These are phyloP conservation scores for Epinephelus fuscoguttatus DNA, from an alignment of 2,113 vertebrate species.

Conservation along the genomic window DNA sequence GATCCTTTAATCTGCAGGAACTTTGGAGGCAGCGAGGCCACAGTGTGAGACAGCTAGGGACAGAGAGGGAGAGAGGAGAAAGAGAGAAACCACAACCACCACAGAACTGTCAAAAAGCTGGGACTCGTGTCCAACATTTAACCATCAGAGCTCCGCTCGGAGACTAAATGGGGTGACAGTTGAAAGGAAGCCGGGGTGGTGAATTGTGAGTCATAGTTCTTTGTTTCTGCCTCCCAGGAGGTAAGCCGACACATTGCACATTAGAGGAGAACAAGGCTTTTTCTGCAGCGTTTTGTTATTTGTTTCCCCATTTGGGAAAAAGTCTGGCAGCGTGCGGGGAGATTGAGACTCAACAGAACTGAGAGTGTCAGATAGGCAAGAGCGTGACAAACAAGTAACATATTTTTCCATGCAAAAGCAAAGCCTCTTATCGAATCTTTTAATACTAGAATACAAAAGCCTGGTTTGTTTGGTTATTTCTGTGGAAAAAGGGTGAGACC, in stretches of 20 bases:
- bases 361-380: slow-evolving; percentile 38
- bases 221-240: slow-evolving; percentile 64
- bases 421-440: slow-evolving; percentile 16
- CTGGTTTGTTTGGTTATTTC: not conserved
- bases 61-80: slow-evolving; percentile 21
- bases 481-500: not conserved
- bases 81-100: slow-evolving; percentile 65
- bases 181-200: slow-evolving; percentile 58
- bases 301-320: slow-evolving; percentile 39
- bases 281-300: slow-evolving; percentile 33
- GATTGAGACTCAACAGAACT: slow-evolving; percentile 59
- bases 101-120: slow-evolving; percentile 69
- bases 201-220: slow-evolving; percentile 55
- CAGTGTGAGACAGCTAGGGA: slow-evolving; percentile 27
- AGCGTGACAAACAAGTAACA: slow-evolving; percentile 46
- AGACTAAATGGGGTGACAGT: slow-evolving; percentile 60
- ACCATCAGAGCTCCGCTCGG: slow-evolving; percentile 43
- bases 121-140: slow-evolving; percentile 59
- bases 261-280: slow-evolving; percentile 47
- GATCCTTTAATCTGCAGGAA: slow-evolving; percentile 48
- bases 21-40: slow-evolving; percentile 36
- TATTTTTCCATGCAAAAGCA: not conserved
- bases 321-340: slow-evolving; percentile 21
- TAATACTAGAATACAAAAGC: not conserved
- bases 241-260: slow-evolving; percentile 50